Base-by-base conservation (phyloP, 2,797 vertebrate species). In the Margarornis squamiger region DNA sequence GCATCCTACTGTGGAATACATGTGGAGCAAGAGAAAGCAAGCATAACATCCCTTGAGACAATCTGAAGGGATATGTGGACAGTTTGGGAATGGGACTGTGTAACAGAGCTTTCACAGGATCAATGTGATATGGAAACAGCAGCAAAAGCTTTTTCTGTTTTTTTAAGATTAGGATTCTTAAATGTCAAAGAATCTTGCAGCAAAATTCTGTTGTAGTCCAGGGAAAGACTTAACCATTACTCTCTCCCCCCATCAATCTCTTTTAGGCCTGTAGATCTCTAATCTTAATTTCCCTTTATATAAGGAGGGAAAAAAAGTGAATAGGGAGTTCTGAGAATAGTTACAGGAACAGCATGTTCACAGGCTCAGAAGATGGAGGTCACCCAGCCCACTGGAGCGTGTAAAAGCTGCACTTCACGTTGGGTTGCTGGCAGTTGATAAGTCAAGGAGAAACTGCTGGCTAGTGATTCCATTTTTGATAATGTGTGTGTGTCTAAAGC, bases 281-380 rank as follows among this genome's bases (percentile, higher is more conserved):
- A 55, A 73, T 81, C 73, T 68, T 87, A 65, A 63, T 59, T 88
- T 76, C 23, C 12, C 16, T 54, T 70, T 88, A 36, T 78, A 30
- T 86, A 72, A 81, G 16, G 30, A 16, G 45, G 12, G 14, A 15
- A 52, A 52, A 55, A 9, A 1, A 9, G 26, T 45, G 68, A 77
- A 39, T 68, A 72, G 39, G 39, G 36, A 67, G 20, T 70, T 55
- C 81, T 73, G 72, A 73, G 71, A 93, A 79, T 82, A 92, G 59
- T 78, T 82, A 39, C 3, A 89, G 78, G 91, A 94, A 87, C 84
- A 87, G 39, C 39, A 27, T 71, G 71, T 90, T 95, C 84, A 18
- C 43, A 73, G 49, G 46, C 59, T 91, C 58, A 85, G 65, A 82
- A 67, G 74, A 78, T 91, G 67, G 89, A 95, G 89, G 89, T 95